Conservation (phyloP, 2,888 invertebrate genomes). For the Nomada fabriciana region DNA sequence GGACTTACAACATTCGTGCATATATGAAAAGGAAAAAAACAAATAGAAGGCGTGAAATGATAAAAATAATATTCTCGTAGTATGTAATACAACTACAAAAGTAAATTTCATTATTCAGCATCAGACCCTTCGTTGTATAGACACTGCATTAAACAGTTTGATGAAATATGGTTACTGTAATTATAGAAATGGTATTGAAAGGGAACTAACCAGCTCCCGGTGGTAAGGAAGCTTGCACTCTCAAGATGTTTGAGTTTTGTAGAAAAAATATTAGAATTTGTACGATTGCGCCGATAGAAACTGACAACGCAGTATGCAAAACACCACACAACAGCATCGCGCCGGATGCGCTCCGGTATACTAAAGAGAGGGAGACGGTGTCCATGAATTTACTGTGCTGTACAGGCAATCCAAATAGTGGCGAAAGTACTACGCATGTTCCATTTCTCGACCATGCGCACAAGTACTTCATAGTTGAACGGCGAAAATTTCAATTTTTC, state of each 20-base stretch:
- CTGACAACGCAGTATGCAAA: slow-evolving; percentile 73
- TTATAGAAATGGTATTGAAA: slow-evolving; percentile 31
- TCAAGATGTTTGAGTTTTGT: slow-evolving; percentile 62
- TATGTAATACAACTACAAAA: too few species aligned
- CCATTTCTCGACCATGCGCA: slow-evolving; percentile 2
- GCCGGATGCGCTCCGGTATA: slow-evolving; percentile 80
- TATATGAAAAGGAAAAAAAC: too few species aligned
- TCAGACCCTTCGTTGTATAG: too few species aligned
- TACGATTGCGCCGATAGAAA: slow-evolving; percentile 67
- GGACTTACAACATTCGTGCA: too few species aligned
- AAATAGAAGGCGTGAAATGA: too few species aligned
- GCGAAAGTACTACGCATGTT: slow-evolving; percentile 34
- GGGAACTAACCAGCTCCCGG: slow-evolving; percentile 81
- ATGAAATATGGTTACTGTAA: not conserved
- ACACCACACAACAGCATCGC: slow-evolving; percentile 82
- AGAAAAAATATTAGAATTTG: slow-evolving; percentile 63
- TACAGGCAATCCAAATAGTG: slow-evolving; percentile 8
- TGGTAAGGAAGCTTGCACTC: slow-evolving; percentile 78
- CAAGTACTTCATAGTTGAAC: not conserved
- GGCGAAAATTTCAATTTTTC: not conserved
- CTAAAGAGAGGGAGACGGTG: slow-evolving; percentile 60
- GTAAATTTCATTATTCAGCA: too few species aligned
- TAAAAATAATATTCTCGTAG: too few species aligned
- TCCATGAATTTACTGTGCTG: slow-evolving; percentile 26
- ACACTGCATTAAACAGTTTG: too few species aligned